Base-by-base conservation (phyloP, 2,113 vertebrate genomes). In the Paramisgurnus dabryanus region DNA sequence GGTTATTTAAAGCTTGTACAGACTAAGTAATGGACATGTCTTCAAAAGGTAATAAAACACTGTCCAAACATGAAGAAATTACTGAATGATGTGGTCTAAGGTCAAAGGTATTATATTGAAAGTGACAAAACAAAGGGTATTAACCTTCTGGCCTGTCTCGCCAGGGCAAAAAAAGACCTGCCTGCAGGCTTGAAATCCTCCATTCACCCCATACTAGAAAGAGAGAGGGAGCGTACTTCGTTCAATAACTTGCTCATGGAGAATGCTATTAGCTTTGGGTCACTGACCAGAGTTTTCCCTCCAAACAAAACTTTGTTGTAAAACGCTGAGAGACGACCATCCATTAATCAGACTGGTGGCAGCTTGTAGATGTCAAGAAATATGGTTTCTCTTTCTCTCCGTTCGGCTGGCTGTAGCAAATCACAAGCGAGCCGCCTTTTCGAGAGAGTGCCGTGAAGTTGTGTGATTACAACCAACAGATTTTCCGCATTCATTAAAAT, bases 391-490 rank as follows among this genome's bases (percentile, higher is more conserved):
- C 67, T 63, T 70, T 43, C 78, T 78, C 40, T 68, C 15, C 11
- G 53, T 74, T 80, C 68, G 55, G 76, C 27, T 75, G 69, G 69
- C 75, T 81, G 68, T 71, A 15, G 15, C 39, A 41, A 76, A 77
- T 47, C 64, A 78, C 11, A 68, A 78, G 64, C 49, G 43, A 70
- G 41, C 67, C 47, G 22, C 34, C 17, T 61, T 58, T 67, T 17
- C 68, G 70, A 12, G 57, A 76, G 50, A 71, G 11, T 39, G 55
- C 12, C 11, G 64, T 75, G 79, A 84, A 79, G 80, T 64, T 84
- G 81, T 83, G 87, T 86, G 76, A 86, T 85, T 85, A 88, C 85
- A 87, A 86, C 88, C 79, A 87, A 87, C 81, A 87, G 81, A 85
- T 87, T 86, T 88, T 73, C 78, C 80, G 80, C 82, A 84, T 88